A percentile compares a stretch with the other conserved stretches of the same genome.
phyloP scores from a whole-genome alignment of 2,888 invertebrate species.

The Scaptomyza polygonia region DNA sequence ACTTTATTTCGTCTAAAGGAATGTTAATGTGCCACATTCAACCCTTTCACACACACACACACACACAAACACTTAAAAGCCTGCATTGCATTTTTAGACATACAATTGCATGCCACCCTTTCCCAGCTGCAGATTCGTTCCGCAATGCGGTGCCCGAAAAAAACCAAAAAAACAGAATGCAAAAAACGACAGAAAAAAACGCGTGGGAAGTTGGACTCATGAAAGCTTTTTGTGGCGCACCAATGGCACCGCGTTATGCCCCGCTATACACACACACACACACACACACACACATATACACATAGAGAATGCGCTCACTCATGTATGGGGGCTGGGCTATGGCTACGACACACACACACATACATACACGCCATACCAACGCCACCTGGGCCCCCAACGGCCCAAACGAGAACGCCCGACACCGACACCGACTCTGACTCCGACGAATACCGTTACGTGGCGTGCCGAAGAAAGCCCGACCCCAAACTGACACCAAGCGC shows the following conservation, averaged over 20 bases:
- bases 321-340: slow-evolving; percentile 55
- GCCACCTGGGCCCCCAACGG: slow-evolving; percentile 35
- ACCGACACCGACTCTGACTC: slow-evolving; percentile 41
- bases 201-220: slow-evolving; percentile 77
- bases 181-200: slow-evolving; percentile 40
- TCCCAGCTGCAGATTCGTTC: slow-evolving; percentile 15
- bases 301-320: slow-evolving; percentile 41
- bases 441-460: slow-evolving; percentile 77
- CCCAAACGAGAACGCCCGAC: slow-evolving; percentile 47
- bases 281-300: slow-evolving; percentile 29
- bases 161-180: slow-evolving; percentile 36
- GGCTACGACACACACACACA: slow-evolving; percentile 8
- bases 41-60: neutral
- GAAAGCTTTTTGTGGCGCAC: slow-evolving; percentile 85
- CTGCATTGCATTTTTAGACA: slow-evolving; percentile 8
- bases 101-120: neutral
- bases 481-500: slow-evolving; percentile 84
- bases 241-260: slow-evolving; percentile 85
- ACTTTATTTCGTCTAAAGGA: neutral
- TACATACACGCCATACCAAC: slow-evolving; percentile 6
- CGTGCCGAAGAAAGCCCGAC: slow-evolving; percentile 78
- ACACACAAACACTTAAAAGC: neutral
- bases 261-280: slow-evolving; percentile 71
- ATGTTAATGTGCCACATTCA: neutral
- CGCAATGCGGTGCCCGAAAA: slow-evolving; percentile 57